Conservation (phyloP, 2,113 vertebrate species). For the Excalfactoria chinensis region DNA sequence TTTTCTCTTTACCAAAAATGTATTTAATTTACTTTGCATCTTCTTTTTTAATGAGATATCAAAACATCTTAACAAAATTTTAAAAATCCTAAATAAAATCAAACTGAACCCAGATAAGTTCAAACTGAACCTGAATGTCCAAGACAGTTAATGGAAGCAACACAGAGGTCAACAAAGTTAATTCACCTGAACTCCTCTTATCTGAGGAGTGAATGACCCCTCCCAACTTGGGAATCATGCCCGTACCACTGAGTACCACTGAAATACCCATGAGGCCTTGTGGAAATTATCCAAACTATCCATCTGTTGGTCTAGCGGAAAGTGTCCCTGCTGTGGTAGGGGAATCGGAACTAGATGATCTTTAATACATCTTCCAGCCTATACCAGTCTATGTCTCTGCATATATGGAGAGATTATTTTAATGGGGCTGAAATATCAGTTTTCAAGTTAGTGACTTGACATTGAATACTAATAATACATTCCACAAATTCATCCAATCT, state of each 20-base stretch:
- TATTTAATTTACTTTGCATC: background rate
- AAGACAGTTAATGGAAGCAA: background rate
- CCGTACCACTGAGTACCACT: background rate
- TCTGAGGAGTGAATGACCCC: background rate
- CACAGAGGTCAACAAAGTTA: background rate
- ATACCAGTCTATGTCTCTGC: background rate
- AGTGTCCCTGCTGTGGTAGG: background rate
- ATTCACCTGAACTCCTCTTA: background rate
- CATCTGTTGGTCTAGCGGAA: background rate
- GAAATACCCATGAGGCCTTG: background rate
- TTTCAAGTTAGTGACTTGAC: background rate
- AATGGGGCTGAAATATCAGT: background rate
- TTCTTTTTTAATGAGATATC: background rate
- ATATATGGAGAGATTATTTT: accelerated
- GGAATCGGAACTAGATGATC: background rate
- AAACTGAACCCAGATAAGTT: background rate
- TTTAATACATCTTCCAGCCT: background rate
- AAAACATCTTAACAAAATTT: background rate
- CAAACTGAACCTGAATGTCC: accelerated
- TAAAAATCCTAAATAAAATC: background rate
- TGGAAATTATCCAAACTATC: background rate
- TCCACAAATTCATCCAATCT: background rate
- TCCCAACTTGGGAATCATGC: background rate
- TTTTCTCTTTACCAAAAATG: background rate
- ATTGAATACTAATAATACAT: background rate